Base-by-base conservation (phyloP, 2,797 vertebrate genomes). In the Acipenser ruthenus region DNA sequence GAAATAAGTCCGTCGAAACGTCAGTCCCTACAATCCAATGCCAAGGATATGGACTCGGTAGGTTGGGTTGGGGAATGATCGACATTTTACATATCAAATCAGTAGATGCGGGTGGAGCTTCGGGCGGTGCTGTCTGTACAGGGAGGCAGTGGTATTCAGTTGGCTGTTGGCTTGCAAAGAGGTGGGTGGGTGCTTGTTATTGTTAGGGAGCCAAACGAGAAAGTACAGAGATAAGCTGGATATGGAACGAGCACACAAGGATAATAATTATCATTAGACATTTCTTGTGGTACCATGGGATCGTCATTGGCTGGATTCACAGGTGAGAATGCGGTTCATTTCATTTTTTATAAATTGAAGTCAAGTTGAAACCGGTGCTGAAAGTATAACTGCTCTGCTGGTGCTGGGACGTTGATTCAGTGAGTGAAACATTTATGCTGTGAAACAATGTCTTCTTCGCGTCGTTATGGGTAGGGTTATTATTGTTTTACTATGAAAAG, bases 41-140 rank as follows among this genome's bases (percentile, higher is more conserved):
- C 23, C 23, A 37, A 37, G 23, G 23, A 37, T 37, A 37, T 37
- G 23, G 23, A 37, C 23, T 37, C 23, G 23, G 23, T 37, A 2
- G 2, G 23, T 37, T 37, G 23, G 23, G 23, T 10, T 12, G 58
- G 15, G 53, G 8, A 66, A 18, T 65, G 69, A 77, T 68, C 69
- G 77, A 72, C 71, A 64, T 61, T 50, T 10, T 3, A 47, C 49
- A 5, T 13, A 13, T 69, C 74, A 60, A 74, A 52, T 70, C 1
- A 53, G 55, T 37, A 23, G 5, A 53, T 12, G 68, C 70, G 52
- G 75, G 77, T 68, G 74, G 75, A 68, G 8, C 58, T 67, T 61
- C 56, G 9, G 50, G 8, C 51, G n/a, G 56, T 51, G 65, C 60
- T 60, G 65, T 49, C 70, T 68, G 64, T 23, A 62, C 70, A 68